phyloP scores from a whole-genome alignment of 2,888 invertebrate genomes.

The Blastobasis adustella region DNA sequence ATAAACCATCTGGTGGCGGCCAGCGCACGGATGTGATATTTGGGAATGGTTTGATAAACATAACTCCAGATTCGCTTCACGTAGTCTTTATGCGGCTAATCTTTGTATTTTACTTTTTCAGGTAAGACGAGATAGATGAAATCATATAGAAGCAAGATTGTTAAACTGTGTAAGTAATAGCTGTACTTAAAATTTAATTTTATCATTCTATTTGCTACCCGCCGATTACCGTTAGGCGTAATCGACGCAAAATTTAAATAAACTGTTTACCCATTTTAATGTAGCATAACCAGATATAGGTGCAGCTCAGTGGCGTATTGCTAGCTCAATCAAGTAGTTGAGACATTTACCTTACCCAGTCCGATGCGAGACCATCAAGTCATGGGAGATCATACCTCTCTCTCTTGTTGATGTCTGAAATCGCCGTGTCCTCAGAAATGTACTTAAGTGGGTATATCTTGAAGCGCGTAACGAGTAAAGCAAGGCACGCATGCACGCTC shows the following conservation, averaged over 20 bases:
- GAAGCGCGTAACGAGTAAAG: conserved; percentile 27
- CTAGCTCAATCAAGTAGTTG: too few relatives aligned
- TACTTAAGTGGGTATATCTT: conserved; percentile 15
- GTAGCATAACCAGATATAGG: not conserved
- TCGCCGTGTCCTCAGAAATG: not conserved
- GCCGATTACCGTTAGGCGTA: not conserved
- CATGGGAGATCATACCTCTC: too few relatives aligned
- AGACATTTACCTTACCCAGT: too few relatives aligned
- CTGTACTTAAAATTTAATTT: too few relatives aligned
- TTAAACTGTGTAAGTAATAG: too few relatives aligned
- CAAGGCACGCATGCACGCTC: conserved; percentile 29
- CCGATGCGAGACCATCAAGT: too few relatives aligned
- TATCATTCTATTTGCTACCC: not conserved
- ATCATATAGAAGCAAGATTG: too few relatives aligned
- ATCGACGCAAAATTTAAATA: not conserved
- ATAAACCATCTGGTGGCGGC: conserved; percentile 47
- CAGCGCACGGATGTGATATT: conserved; percentile 31
- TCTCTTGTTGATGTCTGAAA: too few relatives aligned
- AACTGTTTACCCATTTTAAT: not conserved
- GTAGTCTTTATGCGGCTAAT: not conserved
- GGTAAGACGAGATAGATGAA: conserved; percentile 22
- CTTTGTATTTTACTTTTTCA: conserved; percentile 24
- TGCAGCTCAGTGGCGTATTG: too few relatives aligned
- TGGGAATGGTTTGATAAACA: conserved; percentile 10
- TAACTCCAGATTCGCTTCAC: conserved; percentile 1